Conservation (phyloP, 2,797 vertebrate genomes). For the Notolabrus celidotus region DNA sequence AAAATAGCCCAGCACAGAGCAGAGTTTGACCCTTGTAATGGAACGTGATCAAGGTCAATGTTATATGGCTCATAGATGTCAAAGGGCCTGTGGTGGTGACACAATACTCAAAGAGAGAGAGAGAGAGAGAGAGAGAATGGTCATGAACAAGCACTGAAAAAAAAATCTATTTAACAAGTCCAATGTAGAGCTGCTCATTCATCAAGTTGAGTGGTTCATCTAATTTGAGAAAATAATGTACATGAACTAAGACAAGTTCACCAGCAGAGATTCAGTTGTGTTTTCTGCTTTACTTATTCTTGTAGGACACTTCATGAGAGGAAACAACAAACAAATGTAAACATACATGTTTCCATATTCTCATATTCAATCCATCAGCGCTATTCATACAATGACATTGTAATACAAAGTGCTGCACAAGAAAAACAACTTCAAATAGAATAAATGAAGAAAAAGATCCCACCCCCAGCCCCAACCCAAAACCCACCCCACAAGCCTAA, state of each 20-base stretch:
- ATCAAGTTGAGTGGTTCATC: not conserved
- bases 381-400: too few relatives aligned
- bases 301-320: too few relatives aligned
- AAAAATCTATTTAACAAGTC: not conserved
- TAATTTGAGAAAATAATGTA: not conserved
- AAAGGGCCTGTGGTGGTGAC: slow-evolving; percentile 25
- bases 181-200: not conserved
- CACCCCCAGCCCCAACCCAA: too few relatives aligned
- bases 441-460: too few relatives aligned
- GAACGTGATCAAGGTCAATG: slow-evolving; percentile 61
- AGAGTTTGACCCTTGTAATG: slow-evolving; percentile 38
- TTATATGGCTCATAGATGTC: slow-evolving; percentile 39
- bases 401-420: too few relatives aligned
- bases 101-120: not conserved
- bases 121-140: slow-evolving; percentile 19
- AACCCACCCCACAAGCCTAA: too few relatives aligned
- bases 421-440: too few relatives aligned
- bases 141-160: not conserved
- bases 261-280: not conserved
- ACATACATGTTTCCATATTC: too few relatives aligned
- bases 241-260: not conserved
- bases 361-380: too few relatives aligned
- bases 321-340: too few relatives aligned
- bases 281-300: too few relatives aligned
- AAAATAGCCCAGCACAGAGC: slow-evolving; percentile 62